Evolutionary conservation across 1,140 invertebrate genomes (phyloP).

Genomic region (Aphaenogaster ashmeadi): DNA sequence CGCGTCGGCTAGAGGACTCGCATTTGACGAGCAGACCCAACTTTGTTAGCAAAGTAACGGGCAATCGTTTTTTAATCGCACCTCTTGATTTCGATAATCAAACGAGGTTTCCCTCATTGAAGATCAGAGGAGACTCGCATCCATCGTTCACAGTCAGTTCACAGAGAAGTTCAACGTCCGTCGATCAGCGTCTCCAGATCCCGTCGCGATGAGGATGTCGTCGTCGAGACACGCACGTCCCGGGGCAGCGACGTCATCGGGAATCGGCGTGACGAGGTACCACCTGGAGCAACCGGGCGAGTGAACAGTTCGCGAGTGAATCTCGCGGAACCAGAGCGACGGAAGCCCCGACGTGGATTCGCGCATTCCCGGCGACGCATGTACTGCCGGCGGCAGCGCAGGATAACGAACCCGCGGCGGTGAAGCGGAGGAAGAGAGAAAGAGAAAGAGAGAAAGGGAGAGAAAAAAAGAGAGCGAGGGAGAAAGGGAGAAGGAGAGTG

Average conservation of each 20-base stretch:
- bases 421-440: constrained; percentile 16
- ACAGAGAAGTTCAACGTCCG: background rate
- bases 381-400: constrained; percentile 1
- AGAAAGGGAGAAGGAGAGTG: background rate
- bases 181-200: background rate
- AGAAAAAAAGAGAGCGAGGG: background rate
- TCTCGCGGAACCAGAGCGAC: constrained; percentile 23
- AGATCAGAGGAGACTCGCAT: background rate
- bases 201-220: constrained; percentile 19
- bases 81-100: background rate
- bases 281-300: constrained; percentile 58
- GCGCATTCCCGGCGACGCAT: constrained; percentile 11
- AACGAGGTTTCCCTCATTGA: background rate
- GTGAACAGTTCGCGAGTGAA: constrained; percentile 33
- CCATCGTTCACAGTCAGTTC: background rate
- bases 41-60: background rate
- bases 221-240: background rate
- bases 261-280: background rate
- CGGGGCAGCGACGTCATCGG: constrained; percentile 9
- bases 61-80: background rate
- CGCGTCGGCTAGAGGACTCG: background rate
- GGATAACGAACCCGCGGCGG: constrained; percentile 10
- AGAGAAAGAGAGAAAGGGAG: background rate
- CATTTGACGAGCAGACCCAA: background rate
- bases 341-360: constrained; percentile 1